Conservation (phyloP, 2,113 vertebrate genomes). For the Nasalis larvatus region DNA sequence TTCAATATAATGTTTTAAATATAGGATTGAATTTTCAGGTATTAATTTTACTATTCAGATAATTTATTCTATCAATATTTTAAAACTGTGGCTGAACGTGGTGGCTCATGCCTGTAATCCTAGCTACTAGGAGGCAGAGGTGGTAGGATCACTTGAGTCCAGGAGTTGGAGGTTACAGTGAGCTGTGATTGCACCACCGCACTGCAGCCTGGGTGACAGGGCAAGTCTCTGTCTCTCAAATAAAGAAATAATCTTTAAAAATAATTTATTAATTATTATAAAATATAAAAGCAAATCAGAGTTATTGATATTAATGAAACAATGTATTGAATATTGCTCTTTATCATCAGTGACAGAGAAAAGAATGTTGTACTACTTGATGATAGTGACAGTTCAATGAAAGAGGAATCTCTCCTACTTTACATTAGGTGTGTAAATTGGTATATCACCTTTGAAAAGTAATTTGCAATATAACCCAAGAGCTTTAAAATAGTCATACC, state of each 20-base stretch:
- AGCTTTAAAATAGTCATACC: background rate
- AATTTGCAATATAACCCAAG: background rate
- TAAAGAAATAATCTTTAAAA: background rate
- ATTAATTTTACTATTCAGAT: background rate
- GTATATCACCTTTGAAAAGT: background rate
- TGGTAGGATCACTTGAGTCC: background rate
- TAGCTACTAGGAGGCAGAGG: background rate
- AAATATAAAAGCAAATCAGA: conserved; percentile 3
- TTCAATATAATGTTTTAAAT: background rate
- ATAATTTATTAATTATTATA: background rate
- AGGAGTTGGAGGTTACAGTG: background rate
- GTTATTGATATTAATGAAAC: too few species aligned
- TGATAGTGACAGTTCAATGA: background rate
- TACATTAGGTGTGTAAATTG: background rate
- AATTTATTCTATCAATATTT: background rate
- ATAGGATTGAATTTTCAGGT: background rate
- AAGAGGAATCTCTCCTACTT: background rate
- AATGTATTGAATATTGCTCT: background rate
- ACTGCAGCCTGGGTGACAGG: background rate
- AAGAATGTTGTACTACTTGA: background rate
- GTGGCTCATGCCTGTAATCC: background rate
- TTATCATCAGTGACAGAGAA: background rate
- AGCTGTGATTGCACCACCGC: background rate
- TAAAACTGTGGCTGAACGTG: background rate
- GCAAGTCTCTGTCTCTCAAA: background rate